Evolutionary conservation across 1,140 invertebrate genomes (phyloP).

Genomic region (Meteorus sp.): DNA sequence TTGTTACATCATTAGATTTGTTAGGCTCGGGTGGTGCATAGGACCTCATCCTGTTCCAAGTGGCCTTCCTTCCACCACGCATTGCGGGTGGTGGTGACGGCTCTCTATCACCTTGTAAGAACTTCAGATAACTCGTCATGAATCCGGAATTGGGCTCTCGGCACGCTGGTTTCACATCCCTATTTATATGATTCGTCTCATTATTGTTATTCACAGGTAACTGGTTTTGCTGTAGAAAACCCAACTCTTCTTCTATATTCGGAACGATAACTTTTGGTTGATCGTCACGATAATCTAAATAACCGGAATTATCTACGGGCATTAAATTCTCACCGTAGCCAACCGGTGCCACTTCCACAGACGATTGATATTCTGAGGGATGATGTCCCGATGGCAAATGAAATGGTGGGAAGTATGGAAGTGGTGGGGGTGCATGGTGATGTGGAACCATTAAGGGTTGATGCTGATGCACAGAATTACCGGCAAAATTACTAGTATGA

Average conservation of each 20-base stretch:
- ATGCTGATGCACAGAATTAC: slow-evolving; percentile 60
- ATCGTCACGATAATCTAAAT: slow-evolving; percentile 59
- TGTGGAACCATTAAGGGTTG: slow-evolving; percentile 67
- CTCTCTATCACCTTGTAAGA: slow-evolving; percentile 79
- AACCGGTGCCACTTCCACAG: slow-evolving; percentile 67
- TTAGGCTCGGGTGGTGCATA: slow-evolving; percentile 45
- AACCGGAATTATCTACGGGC: slow-evolving; percentile 30
- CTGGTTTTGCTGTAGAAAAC: slow-evolving; percentile 64
- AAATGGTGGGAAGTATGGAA: slow-evolving; percentile 72
- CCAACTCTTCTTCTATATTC: slow-evolving; percentile 83
- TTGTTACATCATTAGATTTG: slow-evolving; percentile 33
- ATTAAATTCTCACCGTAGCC: slow-evolving; percentile 42
- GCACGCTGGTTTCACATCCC: slow-evolving; percentile 58
- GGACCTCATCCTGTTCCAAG: slow-evolving; percentile 63
- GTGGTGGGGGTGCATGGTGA: slow-evolving; percentile 61
- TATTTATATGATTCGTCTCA: slow-evolving; percentile 33
- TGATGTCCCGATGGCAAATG: slow-evolving; percentile 61
- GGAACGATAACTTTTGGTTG: slow-evolving; percentile 81
- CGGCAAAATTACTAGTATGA: slow-evolving; percentile 59
- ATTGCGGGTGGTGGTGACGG: slow-evolving; percentile 73
- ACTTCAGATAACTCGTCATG: slow-evolving; percentile 83
- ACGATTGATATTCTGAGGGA: slow-evolving; percentile 67
- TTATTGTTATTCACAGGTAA: no score
- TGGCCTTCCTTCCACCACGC: slow-evolving; percentile 67
- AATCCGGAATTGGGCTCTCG: slow-evolving; percentile 73